Percentiles rank a stretch among this genome's conserved stretches.
These are phyloP conservation scores for Melitaea cinxia DNA, from an alignment of 1,140 invertebrate species.

Conservation along the genomic window DNA sequence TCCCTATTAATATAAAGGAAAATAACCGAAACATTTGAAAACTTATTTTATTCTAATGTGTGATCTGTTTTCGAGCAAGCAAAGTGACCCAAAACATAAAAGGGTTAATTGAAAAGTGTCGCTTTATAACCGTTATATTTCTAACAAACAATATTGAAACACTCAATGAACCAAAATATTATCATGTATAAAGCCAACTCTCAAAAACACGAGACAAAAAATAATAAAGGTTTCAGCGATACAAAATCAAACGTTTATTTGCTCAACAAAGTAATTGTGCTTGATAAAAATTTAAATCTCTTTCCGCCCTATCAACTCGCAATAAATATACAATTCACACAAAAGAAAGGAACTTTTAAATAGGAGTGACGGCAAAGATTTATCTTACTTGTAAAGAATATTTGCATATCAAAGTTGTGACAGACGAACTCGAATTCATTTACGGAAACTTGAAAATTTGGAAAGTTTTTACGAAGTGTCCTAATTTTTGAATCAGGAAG, in stretches of 20 bases:
- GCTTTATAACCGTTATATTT: too few relatives aligned
- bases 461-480: neutral
- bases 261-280: neutral
- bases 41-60: too few relatives aligned
- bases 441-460: neutral
- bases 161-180: too few relatives aligned
- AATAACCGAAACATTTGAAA: too few relatives aligned
- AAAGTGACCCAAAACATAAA: too few relatives aligned
- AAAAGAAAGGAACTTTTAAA: neutral
- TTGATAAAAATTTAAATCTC: constrained; percentile 2
- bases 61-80: too few relatives aligned
- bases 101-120: too few relatives aligned
- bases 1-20: too few relatives aligned
- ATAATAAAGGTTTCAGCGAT: neutral
- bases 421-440: constrained; percentile 11
- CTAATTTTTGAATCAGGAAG: neutral
- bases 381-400: neutral
- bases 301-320: constrained; percentile 10
- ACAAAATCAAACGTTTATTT: neutral
- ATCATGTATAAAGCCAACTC: too few relatives aligned
- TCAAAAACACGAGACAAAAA: too few relatives aligned
- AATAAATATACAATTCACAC: constrained; percentile 5
- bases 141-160: too few relatives aligned
- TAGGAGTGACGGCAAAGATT: constrained; percentile 6
- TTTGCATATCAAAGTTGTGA: constrained; percentile 25